Evolutionary conservation across 1,140 invertebrate species (phyloP).

Genomic region (Spodoptera frugiperda): DNA sequence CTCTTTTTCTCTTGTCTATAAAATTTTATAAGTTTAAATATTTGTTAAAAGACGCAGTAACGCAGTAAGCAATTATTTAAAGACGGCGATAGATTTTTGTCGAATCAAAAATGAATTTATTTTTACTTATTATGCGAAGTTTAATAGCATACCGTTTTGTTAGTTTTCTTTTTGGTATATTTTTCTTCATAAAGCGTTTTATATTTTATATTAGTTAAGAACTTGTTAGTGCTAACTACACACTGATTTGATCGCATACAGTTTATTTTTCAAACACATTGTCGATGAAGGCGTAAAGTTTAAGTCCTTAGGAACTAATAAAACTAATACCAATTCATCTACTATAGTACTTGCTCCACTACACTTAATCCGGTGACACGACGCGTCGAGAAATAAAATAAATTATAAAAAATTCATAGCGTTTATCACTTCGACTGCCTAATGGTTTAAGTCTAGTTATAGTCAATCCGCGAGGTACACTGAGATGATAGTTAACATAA

Average conservation of each 20-base stretch:
- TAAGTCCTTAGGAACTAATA: constrained; percentile 37
- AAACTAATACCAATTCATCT: constrained; percentile 41
- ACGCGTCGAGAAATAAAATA: constrained; percentile 38
- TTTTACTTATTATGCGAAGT: not conserved
- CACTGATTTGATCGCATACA: constrained; percentile 8
- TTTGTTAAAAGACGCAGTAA: not conserved
- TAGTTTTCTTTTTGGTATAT: constrained; percentile 21
- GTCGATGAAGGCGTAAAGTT: constrained; percentile 33
- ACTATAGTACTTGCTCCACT: constrained; percentile 42
- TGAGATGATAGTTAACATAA: not conserved
- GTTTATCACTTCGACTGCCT: constrained; percentile 45
- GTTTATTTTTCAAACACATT: not conserved
- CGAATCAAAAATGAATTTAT: constrained; percentile 1
- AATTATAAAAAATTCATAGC: constrained; percentile 27
- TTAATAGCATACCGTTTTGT: constrained; percentile 24
- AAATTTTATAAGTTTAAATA: too few relatives aligned
- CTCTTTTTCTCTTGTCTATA: too few relatives aligned
- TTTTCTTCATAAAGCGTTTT: not conserved
- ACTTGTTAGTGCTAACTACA: constrained; percentile 43
- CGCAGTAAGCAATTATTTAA: constrained; percentile 11
- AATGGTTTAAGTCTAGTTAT: not conserved
- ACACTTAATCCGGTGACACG: constrained; percentile 33
- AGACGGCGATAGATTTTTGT: not conserved
- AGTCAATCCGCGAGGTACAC: not conserved
- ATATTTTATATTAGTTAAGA: constrained; percentile 23